Evolutionary conservation across 2,797 vertebrate genomes (phyloP).

Genomic region (Lacerta agilis): DNA sequence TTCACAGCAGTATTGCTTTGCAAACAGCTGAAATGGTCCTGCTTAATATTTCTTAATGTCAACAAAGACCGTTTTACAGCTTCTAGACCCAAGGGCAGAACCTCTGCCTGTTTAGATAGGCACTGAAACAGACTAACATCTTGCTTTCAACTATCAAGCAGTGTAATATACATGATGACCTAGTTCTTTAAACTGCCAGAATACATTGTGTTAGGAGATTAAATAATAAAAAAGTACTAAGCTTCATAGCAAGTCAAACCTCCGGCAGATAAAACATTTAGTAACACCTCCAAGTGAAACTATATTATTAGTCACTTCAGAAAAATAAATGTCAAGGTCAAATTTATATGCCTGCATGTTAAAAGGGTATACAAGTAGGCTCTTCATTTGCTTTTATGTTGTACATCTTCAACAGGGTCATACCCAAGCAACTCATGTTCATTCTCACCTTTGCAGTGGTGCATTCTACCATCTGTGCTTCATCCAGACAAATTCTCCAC

Average conservation of each 20-base stretch:
- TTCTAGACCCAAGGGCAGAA: slow-evolving; percentile 46
- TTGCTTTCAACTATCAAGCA: slow-evolving; percentile 51
- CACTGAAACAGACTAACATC: slow-evolving; percentile 37
- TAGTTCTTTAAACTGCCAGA: slow-evolving; percentile 54
- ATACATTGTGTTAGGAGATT: slow-evolving; percentile 41
- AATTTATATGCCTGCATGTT: not conserved
- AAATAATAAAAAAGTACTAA: slow-evolving; percentile 48
- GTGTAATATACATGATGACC: slow-evolving; percentile 40
- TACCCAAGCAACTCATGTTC: fast-evolving
- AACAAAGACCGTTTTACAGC: slow-evolving; percentile 29
- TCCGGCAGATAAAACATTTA: slow-evolving; percentile 38
- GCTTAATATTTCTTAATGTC: slow-evolving; percentile 21
- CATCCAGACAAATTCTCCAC: slow-evolving; percentile 98
- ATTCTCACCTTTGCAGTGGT: slow-evolving; percentile 91
- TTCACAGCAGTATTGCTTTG: slow-evolving; percentile 35
- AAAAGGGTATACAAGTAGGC: not conserved
- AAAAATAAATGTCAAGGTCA: slow-evolving; percentile 47
- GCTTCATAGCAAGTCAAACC: slow-evolving; percentile 42
- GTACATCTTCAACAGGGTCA: not conserved
- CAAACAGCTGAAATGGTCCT: slow-evolving; percentile 16
- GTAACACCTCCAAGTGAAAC: slow-evolving; percentile 43
- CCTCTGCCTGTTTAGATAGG: slow-evolving; percentile 29
- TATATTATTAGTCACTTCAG: slow-evolving; percentile 24
- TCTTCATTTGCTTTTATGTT: not conserved
- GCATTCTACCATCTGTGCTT: slow-evolving; percentile 99